A percentile compares a stretch with the other conserved stretches of the same genome.
Evolutionary conservation across 2,113 vertebrate genomes (phyloP).

Genomic region (Malurus alboscapulatus): DNA sequence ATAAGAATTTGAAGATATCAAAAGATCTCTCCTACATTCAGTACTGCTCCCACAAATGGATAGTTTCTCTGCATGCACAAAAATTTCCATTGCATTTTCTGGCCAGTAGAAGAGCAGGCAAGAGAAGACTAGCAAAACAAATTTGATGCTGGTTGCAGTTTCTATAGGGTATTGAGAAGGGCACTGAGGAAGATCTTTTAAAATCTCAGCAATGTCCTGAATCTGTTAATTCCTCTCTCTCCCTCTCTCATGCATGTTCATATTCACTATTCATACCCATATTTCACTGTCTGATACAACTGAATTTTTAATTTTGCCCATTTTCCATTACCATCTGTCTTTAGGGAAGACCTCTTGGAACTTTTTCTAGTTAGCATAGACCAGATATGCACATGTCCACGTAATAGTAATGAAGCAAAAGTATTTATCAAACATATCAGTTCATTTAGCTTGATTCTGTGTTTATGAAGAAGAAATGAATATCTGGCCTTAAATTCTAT

Average conservation of each 20-base stretch:
- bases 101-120: not conserved
- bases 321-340: not conserved
- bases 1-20: not conserved
- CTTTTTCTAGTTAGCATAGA: not conserved
- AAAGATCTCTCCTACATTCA: not conserved
- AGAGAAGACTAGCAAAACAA: not conserved
- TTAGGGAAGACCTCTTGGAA: not conserved
- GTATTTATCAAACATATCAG: not conserved
- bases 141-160: not conserved
- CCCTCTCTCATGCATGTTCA: not conserved
- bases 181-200: not conserved
- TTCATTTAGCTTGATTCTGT: not conserved
- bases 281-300: not conserved
- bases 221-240: not conserved
- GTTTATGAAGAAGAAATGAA: not conserved
- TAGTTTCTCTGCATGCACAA: not conserved
- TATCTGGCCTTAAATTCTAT: not conserved
- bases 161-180: not conserved
- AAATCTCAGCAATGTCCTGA: not conserved
- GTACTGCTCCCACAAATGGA: not conserved
- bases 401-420: not conserved
- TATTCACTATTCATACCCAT: not conserved
- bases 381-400: not conserved
- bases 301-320: not conserved
- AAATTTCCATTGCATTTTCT: not conserved